Conservation (phyloP, 2,113 vertebrate genomes). For the Tragelaphus buxtoni region DNA sequence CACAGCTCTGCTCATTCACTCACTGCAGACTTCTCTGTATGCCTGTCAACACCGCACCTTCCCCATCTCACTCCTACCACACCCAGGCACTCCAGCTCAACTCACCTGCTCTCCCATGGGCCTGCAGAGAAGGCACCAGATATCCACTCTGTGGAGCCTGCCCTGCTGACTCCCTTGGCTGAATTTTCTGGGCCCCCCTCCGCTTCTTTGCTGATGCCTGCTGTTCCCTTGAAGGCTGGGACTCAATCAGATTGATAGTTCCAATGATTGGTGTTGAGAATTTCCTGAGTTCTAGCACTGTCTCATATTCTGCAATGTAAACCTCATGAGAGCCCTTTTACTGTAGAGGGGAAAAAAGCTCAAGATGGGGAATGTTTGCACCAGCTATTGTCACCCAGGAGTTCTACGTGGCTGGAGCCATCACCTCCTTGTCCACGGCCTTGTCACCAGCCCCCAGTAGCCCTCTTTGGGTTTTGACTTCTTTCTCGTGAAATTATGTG, state of each 20-base stretch:
- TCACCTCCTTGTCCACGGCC: neutral
- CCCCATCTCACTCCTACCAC: too few species aligned
- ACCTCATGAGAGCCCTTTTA: neutral
- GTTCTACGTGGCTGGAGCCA: neutral
- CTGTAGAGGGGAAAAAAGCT: neutral
- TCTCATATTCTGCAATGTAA: neutral
- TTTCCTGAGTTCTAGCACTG: neutral
- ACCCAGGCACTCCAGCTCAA: neutral
- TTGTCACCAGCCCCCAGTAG: neutral
- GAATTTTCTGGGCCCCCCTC: neutral
- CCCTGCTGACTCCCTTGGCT: neutral
- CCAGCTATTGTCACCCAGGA: neutral
- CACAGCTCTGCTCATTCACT: neutral
- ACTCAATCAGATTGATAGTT: too few species aligned
- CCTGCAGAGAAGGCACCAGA: neutral
- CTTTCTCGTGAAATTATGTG: neutral
- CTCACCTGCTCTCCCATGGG: accelerated
- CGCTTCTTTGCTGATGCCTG: too few species aligned
- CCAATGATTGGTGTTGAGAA: neutral
- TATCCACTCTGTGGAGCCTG: accelerated
- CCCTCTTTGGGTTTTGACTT: neutral
- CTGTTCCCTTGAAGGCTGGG: neutral
- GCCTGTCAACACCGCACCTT: neutral
- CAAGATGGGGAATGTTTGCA: neutral
- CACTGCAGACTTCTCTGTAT: neutral